Evolutionary conservation across 2,113 vertebrate species (phyloP).

Genomic region (Sinocyclocheilus anshuiensis): DNA sequence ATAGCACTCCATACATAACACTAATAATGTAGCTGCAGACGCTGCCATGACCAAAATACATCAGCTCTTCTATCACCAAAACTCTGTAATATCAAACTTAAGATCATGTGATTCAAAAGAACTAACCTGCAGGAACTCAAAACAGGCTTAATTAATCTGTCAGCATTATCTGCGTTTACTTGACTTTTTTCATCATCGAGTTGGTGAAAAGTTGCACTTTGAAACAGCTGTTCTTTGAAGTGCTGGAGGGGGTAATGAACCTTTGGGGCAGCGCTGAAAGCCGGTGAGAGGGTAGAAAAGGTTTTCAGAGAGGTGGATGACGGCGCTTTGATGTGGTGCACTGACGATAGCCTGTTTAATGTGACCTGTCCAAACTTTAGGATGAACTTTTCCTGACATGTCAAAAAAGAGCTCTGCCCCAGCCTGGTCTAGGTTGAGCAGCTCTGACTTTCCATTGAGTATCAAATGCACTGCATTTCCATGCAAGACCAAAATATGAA

Average conservation of each 20-base stretch:
- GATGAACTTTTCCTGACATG: constrained; percentile 38
- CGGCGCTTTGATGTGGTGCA: constrained; percentile 22
- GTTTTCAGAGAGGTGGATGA: constrained; percentile 10
- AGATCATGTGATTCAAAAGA: background rate
- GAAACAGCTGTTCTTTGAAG: constrained; percentile 10
- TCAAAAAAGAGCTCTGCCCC: background rate
- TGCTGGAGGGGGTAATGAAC: constrained; percentile 2
- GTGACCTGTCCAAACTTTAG: constrained; percentile 33
- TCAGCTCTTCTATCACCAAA: too few species aligned
- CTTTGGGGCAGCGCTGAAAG: background rate
- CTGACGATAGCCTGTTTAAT: constrained; percentile 14
- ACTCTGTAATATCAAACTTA: too few species aligned
- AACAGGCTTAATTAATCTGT: background rate
- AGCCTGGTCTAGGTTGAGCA: background rate
- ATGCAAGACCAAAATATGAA: background rate
- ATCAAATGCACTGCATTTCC: background rate
- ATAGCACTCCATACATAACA: too few species aligned
- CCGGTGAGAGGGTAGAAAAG: background rate
- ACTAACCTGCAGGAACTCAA: background rate
- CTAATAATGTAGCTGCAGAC: too few species aligned
- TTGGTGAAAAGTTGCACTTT: constrained; percentile 1
- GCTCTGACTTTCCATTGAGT: background rate
- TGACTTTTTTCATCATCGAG: background rate
- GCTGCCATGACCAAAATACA: too few species aligned
- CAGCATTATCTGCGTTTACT: background rate